Evolutionary conservation across 2,797 vertebrate genomes (phyloP).

Genomic region (Diplodus puntazzo): DNA sequence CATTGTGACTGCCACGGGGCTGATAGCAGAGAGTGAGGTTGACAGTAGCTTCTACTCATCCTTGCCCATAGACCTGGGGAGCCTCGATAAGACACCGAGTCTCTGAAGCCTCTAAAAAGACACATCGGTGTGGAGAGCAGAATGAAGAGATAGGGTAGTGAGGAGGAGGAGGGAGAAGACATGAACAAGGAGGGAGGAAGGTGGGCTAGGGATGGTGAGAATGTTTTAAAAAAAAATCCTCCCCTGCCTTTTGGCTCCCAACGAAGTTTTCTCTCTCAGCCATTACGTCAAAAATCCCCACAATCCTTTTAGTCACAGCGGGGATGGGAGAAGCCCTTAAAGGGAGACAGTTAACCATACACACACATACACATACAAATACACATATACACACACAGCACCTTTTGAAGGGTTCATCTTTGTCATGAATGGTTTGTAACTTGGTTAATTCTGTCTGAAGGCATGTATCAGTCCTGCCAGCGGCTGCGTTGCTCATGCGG

Average conservation of each 20-base stretch:
- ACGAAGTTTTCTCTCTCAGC: constrained; percentile 69
- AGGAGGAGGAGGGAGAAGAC: constrained; percentile 44
- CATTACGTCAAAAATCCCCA: constrained; percentile 77
- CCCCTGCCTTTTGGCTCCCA: constrained; percentile 70
- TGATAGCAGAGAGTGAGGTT: constrained; percentile 73
- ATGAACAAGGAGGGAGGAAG: constrained; percentile 37
- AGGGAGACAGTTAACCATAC: constrained; percentile 58
- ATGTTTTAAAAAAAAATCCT: constrained; percentile 45
- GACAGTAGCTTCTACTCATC: constrained; percentile 76
- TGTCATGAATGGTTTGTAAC: constrained; percentile 63
- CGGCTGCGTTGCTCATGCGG: constrained; percentile 39
- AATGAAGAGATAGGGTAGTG: constrained; percentile 64
- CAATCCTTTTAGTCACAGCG: constrained; percentile 87
- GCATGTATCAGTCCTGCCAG: constrained; percentile 53
- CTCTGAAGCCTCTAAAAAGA: constrained; percentile 77
- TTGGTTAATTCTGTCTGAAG: constrained; percentile 73
- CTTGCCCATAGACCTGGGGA: constrained; percentile 80
- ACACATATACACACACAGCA: constrained; percentile 1
- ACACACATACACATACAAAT: neutral
- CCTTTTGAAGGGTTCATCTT: constrained; percentile 64
- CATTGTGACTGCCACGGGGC: constrained; percentile 70
- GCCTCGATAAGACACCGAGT: constrained; percentile 80
- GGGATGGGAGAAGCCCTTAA: constrained; percentile 77
- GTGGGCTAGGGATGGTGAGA: constrained; percentile 41
- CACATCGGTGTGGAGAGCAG: constrained; percentile 71